Evolutionary conservation across 2,888 invertebrate genomes (phyloP).

Genomic region (Cataglyphis albicans): DNA sequence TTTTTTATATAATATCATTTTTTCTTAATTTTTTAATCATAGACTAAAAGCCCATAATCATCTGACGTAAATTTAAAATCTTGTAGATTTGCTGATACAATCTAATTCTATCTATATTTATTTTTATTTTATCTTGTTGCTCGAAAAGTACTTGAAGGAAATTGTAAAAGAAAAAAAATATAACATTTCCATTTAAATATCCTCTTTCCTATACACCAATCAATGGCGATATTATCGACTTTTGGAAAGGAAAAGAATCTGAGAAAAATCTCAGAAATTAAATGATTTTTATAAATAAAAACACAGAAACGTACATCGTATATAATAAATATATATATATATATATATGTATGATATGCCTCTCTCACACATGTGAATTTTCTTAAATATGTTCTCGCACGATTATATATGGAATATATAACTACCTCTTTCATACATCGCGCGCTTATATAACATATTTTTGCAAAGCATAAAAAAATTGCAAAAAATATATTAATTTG

Average conservation of each 20-base stretch:
- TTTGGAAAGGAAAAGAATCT: not conserved
- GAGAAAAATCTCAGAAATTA: not conserved
- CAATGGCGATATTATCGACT: not conserved
- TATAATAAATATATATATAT: not conserved
- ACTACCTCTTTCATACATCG: not conserved
- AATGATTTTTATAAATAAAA: not conserved
- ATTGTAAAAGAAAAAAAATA: not conserved
- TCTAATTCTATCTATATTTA: not conserved
- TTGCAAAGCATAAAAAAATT: not conserved
- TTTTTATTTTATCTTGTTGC: not conserved
- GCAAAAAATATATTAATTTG: not conserved
- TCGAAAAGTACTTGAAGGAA: not conserved
- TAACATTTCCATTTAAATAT: not conserved
- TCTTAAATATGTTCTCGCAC: not conserved
- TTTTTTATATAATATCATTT: not conserved
- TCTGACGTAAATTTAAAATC: not conserved
- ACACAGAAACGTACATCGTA: not conserved
- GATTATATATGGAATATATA: not conserved
- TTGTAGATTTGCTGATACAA: not conserved
- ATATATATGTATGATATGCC: not conserved
- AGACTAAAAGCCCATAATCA: not conserved
- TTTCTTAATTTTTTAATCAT: not conserved
- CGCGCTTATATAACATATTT: not conserved
- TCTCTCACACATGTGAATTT: not conserved
- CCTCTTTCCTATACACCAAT: not conserved